Percentiles rank a stretch among this genome's conserved stretches.
Evolutionary conservation across 1,140 invertebrate species (phyloP).

Genomic region (Drosophila kanapiae): DNA sequence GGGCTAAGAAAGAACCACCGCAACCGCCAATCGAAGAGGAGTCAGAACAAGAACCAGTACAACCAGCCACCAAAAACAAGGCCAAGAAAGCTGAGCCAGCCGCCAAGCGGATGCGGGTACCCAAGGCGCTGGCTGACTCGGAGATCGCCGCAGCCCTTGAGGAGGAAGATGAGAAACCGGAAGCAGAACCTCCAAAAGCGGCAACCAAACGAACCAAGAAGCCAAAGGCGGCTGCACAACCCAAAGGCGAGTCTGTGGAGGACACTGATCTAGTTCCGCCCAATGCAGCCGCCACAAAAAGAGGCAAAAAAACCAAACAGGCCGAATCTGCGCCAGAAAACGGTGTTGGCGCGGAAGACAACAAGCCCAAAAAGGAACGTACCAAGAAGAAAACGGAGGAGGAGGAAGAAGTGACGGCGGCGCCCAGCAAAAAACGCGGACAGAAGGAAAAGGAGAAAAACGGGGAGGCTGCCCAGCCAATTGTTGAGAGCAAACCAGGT

Average conservation of each 20-base stretch:
- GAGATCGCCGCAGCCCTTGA: constrained; percentile 40
- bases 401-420: constrained; percentile 1
- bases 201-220: constrained; percentile 30
- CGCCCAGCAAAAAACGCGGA: constrained; percentile 33
- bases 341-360: constrained; percentile 3
- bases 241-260: background rate
- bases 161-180: constrained; percentile 6
- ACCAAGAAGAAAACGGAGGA: constrained; percentile 16
- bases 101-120: constrained; percentile 25
- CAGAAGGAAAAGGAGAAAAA: constrained; percentile 33
- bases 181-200: constrained; percentile 3
- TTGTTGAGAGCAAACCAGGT: constrained; percentile 54
- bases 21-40: constrained; percentile 3
- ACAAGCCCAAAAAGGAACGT: constrained; percentile 16
- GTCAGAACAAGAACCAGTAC: background rate
- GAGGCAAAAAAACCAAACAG: constrained; percentile 23
- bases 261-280: constrained; percentile 2
- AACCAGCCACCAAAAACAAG: constrained; percentile 17
- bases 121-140: constrained; percentile 40
- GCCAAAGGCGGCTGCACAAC: background rate
- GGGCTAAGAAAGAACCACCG: constrained; percentile 27
- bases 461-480: constrained; percentile 4
- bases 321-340: constrained; percentile 1
- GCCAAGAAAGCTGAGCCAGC: constrained; percentile 16
- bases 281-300: constrained; percentile 15